Percentiles rank a stretch among this genome's conserved stretches.
These are phyloP conservation scores for Zoroaster sp. DNA, from an alignment of 53 echinoderm and acorn worm genomes.

Conservation along the genomic window DNA sequence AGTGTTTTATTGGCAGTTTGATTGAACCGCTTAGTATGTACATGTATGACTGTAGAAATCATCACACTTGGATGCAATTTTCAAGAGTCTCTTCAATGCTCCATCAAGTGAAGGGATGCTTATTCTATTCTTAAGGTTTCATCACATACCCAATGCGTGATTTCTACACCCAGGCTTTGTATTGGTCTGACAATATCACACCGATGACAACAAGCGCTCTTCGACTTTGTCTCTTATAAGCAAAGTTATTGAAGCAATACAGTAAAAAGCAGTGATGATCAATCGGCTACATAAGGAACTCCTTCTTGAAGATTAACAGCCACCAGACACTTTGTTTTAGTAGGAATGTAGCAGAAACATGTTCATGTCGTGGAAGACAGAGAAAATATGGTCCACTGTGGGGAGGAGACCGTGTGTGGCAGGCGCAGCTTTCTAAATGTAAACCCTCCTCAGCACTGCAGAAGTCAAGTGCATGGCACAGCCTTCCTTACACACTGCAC, in stretches of 20 bases:
- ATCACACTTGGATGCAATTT: no score
- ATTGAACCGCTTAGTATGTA: neutral
- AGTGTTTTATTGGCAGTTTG: neutral
- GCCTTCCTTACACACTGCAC: neutral
- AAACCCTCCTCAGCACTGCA: neutral
- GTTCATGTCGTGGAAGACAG: neutral
- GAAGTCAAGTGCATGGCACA: conserved; percentile 22
- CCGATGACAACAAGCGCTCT: neutral
- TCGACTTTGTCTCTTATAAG: neutral
- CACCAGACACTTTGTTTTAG: no score
- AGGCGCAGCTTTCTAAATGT: neutral
- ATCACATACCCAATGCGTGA: neutral
- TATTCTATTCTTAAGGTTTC: neutral
- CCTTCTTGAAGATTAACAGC: no score
- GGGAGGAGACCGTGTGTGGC: neutral
- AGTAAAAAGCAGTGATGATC: no score
- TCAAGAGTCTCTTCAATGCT: neutral
- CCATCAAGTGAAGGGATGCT: neutral
- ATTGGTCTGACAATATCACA: neutral
- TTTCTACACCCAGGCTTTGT: neutral
- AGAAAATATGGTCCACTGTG: neutral
- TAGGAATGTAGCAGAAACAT: no score
- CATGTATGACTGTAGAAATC: neutral
- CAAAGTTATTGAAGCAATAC: neutral
- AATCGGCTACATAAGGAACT: no score